Conservation (phyloP, 2,113 vertebrate genomes). For the Aspidoscelis tigris region DNA sequence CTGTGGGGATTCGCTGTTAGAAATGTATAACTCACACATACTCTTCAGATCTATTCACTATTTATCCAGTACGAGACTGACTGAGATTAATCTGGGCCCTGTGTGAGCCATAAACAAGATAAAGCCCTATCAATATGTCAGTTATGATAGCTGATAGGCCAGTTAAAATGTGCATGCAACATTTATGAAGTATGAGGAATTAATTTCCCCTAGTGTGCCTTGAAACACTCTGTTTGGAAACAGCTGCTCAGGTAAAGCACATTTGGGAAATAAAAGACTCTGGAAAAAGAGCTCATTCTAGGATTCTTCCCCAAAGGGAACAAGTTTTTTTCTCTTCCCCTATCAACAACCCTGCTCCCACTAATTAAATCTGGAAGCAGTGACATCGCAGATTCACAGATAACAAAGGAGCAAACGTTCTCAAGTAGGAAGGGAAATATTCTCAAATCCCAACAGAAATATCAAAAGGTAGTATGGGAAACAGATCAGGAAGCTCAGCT, state of each 20-base stretch:
- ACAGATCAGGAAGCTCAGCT: neutral
- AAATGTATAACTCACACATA: neutral
- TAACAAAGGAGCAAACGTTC: neutral
- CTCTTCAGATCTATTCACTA: neutral
- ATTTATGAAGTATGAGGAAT: neutral
- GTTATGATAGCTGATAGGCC: neutral
- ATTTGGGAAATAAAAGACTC: neutral
- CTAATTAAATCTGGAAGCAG: neutral
- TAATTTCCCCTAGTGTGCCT: neutral
- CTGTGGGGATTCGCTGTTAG: too few relatives aligned
- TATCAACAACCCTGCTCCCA: neutral
- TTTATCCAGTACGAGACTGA: neutral
- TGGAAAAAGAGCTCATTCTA: neutral
- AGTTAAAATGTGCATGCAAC: neutral
- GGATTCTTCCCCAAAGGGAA: neutral
- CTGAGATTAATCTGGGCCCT: neutral
- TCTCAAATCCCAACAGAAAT: neutral
- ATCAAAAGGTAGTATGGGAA: neutral
- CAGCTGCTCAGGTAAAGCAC: neutral
- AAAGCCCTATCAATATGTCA: neutral
- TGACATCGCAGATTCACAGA: neutral
- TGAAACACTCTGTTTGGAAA: rapidly evolving
- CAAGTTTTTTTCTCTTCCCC: neutral
- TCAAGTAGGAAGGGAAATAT: neutral
- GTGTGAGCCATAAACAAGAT: neutral